These are phyloP conservation scores for Osmoderma eremita DNA, from an alignment of 2,888 invertebrate genomes.

Conservation along the genomic window DNA sequence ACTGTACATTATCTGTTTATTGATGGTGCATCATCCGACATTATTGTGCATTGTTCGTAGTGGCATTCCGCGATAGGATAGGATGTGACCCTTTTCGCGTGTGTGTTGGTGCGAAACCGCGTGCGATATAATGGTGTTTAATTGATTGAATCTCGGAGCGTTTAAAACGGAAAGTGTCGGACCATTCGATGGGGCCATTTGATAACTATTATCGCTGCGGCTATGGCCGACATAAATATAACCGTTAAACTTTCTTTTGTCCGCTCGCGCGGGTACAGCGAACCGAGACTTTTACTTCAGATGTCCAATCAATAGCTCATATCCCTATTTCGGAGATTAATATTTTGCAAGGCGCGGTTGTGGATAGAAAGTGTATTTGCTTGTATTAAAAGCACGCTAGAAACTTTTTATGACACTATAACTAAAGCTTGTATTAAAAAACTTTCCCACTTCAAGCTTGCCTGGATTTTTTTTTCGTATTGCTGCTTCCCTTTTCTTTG, in stretches of 20 bases:
- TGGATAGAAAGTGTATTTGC: no score
- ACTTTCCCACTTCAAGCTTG: no score
- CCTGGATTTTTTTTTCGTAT: no score
- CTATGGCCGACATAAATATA: slow-evolving; percentile 24
- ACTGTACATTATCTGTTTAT: slow-evolving; percentile 34
- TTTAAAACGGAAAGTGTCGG: slow-evolving; percentile 36
- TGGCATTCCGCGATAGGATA: slow-evolving; percentile 23
- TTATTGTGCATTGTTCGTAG: slow-evolving; percentile 40
- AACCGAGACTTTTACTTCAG: slow-evolving; percentile 26
- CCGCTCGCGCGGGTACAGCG: background rate
- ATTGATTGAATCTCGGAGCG: slow-evolving; percentile 32
- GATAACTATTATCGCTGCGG: slow-evolving; percentile 30
- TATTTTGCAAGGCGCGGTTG: background rate
- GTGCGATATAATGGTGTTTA: slow-evolving; percentile 34
- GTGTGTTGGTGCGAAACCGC: background rate
- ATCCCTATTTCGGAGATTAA: slow-evolving; percentile 3
- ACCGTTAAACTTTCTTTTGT: slow-evolving; percentile 30
- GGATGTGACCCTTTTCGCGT: background rate
- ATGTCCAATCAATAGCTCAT: slow-evolving; percentile 23
- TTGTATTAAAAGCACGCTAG: no score
- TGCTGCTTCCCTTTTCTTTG: no score
- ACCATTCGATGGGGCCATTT: background rate
- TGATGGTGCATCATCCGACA: slow-evolving; percentile 32
- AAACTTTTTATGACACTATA: no score
- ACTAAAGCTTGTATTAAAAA: no score